Base-by-base conservation (phyloP, 2,888 invertebrate species). In the Cancer borealis region DNA sequence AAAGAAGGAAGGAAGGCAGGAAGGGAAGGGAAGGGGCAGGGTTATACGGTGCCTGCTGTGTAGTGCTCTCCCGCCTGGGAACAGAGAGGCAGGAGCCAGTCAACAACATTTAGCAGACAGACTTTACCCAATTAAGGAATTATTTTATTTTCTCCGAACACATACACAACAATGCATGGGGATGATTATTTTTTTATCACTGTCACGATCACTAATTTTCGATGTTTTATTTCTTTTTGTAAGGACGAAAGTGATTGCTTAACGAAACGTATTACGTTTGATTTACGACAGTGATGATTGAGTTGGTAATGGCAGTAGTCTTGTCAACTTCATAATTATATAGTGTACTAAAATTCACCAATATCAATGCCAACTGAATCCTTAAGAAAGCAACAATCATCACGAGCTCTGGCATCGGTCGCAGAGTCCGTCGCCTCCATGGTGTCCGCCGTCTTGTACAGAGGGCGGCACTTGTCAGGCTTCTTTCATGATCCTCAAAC, bases 391-490 rank as follows among this genome's bases (percentile, higher is more conserved):
- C 60, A 17, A 60, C 60, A 2, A 21, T 60, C 60, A 3, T 17
- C 21, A 21, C 60, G 60, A 60, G 60, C 60, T 54, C 17, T 60
- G 60, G 21, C 60, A 60, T 60, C 21, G 60, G 73, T 73, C 73
- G 73, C 26, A 73, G 8, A 73, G 73, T 73, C 73, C 8, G 73
- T 73, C 8, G 73, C 26, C 14, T 54, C 8, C 54, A 54, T 54
- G 14, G 8, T 12, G 54, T 54, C 14, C 73, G n/a, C 73, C 26
- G 73, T 21, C 60, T 4, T 60, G 60, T 14, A 17, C 60, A 60
- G 60, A 60, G 60, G 60, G 60, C 73, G 73, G 26, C 73, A 73
- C 73, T 73, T 73, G 73, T n/a, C 73, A 73, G 73, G 26, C 73
- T 73, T 73, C 73, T 10, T 10, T 4, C 73, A 26, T 73, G 73